These are phyloP conservation scores for Allacma fusca DNA, from an alignment of 2,888 invertebrate species.

Conservation along the genomic window DNA sequence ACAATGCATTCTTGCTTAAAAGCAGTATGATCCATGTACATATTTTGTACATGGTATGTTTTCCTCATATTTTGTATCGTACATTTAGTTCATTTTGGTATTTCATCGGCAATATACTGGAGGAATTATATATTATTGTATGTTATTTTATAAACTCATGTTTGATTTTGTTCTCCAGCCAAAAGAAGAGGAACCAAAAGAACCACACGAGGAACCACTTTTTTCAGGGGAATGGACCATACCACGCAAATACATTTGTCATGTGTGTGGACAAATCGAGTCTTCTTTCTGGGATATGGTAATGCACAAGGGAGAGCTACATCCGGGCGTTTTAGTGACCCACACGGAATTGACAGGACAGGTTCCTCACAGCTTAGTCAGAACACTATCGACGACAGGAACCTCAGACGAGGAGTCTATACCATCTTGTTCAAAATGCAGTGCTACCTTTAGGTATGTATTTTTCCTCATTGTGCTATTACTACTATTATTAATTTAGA, in stretches of 20 bases:
- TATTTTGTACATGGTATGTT: too few relatives aligned
- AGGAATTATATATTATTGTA: too few relatives aligned
- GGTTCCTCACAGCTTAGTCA: constrained; percentile 44
- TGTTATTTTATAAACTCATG: too few relatives aligned
- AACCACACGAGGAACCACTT: constrained; percentile 43
- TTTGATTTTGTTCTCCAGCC: not conserved
- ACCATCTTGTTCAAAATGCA: constrained; percentile 59
- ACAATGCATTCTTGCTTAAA: too few relatives aligned
- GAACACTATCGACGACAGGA: constrained; percentile 25
- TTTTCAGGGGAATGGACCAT: constrained; percentile 61
- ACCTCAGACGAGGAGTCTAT: constrained; percentile 23
- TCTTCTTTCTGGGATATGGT: constrained; percentile 61
- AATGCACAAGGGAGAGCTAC: constrained; percentile 60
- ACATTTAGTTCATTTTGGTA: too few relatives aligned
- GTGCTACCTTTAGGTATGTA: constrained; percentile 53
- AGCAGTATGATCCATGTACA: too few relatives aligned
- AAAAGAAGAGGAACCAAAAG: constrained; percentile 18
- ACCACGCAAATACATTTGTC: constrained; percentile 56
- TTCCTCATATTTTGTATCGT: too few relatives aligned
- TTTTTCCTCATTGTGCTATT: not conserved
- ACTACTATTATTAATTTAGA: too few relatives aligned
- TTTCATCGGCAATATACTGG: too few relatives aligned
- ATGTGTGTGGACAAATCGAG: constrained; percentile 59
- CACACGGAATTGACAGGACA: constrained; percentile 57
- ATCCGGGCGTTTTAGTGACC: constrained; percentile 60